phyloP scores from a whole-genome alignment of 2,888 invertebrate species.

The Phalera bucephala region DNA sequence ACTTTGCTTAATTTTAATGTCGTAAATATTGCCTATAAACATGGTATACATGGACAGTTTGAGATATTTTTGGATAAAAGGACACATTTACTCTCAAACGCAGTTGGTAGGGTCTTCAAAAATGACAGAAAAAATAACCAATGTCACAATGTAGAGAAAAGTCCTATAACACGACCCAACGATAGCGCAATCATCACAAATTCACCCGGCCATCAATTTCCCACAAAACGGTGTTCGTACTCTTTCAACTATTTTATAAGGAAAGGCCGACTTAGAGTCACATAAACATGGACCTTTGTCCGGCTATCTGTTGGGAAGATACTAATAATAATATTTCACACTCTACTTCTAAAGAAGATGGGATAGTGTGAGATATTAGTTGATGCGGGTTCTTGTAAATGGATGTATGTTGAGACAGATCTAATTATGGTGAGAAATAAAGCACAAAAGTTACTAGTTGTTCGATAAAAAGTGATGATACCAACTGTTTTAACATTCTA shows the following conservation, averaged over 20 bases:
- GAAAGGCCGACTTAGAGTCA: constrained; percentile 5
- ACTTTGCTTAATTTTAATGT: too few species aligned
- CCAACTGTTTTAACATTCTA: too few species aligned
- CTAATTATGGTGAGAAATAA: background rate
- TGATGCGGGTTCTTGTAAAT: background rate
- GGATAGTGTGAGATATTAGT: constrained; percentile 2
- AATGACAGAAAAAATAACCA: background rate
- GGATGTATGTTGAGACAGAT: background rate
- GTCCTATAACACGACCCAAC: background rate
- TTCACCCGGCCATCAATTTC: constrained; percentile 7
- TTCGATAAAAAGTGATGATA: too few species aligned
- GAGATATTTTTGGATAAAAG: too few species aligned
- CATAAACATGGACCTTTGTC: constrained; percentile 12
- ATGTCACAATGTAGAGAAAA: background rate
- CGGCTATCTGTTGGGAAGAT: constrained; percentile 3
- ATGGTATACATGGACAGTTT: too few species aligned
- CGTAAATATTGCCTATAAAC: too few species aligned
- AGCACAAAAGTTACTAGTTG: too few species aligned
- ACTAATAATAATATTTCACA: too few species aligned
- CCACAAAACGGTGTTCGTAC: constrained; percentile 5
- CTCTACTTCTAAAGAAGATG: too few species aligned
- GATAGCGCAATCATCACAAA: constrained; percentile 8
- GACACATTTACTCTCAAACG: too few species aligned
- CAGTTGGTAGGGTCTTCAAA: too few species aligned
- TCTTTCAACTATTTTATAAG: constrained; percentile 6